Evolutionary conservation across 2,797 vertebrate species (phyloP).

Genomic region (Gouania willdenowi): DNA sequence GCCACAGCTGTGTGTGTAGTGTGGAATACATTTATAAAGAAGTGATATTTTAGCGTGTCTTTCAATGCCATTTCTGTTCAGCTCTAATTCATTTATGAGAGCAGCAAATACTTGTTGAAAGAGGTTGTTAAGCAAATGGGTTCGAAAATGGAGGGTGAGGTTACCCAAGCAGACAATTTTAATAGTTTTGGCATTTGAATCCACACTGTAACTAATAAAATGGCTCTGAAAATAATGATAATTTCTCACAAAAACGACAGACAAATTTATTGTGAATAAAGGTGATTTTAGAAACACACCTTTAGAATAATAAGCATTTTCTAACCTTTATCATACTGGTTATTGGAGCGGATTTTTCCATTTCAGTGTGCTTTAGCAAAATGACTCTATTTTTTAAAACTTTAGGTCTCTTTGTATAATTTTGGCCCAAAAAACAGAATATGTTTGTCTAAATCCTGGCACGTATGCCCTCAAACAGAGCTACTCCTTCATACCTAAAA

Average conservation of each 20-base stretch:
- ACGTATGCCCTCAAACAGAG: too few relatives aligned
- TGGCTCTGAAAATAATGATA: conserved; percentile 28
- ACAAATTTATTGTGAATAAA: too few relatives aligned
- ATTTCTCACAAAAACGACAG: conserved; percentile 4
- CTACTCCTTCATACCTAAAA: too few relatives aligned
- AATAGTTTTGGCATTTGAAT: conserved; percentile 45
- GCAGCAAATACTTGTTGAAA: conserved; percentile 61
- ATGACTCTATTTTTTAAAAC: too few relatives aligned
- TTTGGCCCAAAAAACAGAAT: too few relatives aligned
- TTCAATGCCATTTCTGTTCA: conserved; percentile 45
- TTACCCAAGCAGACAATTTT: conserved; percentile 42
- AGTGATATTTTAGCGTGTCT: conserved; percentile 61
- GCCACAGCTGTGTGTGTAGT: conserved; percentile 35
- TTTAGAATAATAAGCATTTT: too few relatives aligned
- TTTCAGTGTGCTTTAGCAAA: too few relatives aligned
- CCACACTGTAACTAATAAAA: conserved; percentile 36
- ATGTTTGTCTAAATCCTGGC: too few relatives aligned
- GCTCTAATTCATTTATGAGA: conserved; percentile 64
- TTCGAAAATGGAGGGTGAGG: conserved; percentile 40
- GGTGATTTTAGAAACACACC: too few relatives aligned
- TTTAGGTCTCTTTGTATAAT: too few relatives aligned
- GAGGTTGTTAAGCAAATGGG: conserved; percentile 57
- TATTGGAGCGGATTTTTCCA: too few relatives aligned
- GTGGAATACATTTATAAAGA: conserved; percentile 65
- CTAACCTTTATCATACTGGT: too few relatives aligned